These are phyloP conservation scores for Cassiopea andromeda DNA, from an alignment of 30 jellyfish, hydroid and myxozoan genomes.

Conservation along the genomic window DNA sequence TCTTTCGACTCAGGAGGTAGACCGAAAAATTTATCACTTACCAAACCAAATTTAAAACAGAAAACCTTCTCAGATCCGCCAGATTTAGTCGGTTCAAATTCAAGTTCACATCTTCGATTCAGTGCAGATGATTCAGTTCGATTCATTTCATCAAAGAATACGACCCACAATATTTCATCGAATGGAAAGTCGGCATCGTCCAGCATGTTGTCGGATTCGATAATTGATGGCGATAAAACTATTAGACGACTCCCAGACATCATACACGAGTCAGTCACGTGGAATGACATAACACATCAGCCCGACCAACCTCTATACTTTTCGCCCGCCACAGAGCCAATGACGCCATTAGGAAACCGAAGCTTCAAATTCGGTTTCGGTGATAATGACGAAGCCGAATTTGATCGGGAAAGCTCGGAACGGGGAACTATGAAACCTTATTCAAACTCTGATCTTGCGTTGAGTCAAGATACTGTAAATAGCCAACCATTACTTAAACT, in stretches of 20 bases:
- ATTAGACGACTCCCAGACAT: conserved; percentile 76
- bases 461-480: not conserved
- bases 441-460: not conserved
- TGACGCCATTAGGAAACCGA: conserved; percentile 74
- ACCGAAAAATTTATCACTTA: not conserved
- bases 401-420: not conserved
- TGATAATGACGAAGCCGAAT: not conserved
- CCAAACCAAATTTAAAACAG: conserved; percentile 27
- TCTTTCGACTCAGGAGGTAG: conserved; percentile 55
- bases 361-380: conserved; percentile 51
- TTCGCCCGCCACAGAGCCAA: conserved; percentile 77
- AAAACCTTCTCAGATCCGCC: conserved; percentile 38
- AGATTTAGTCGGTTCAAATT: conserved; percentile 1
- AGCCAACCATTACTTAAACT: not conserved
- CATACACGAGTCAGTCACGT: conserved; percentile 57
- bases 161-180: conserved; percentile 11
- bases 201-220: conserved; percentile 2
- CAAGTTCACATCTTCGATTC: conserved; percentile 4
- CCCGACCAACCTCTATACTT: conserved; percentile 63
- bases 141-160: conserved; percentile 3
- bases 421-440: not conserved
- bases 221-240: conserved; percentile 61
- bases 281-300: conserved; percentile 45
- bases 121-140: conserved; percentile 27
- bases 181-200: conserved; percentile 17